Conservation (phyloP, 1,140 invertebrate genomes). For the Diploscapter pachys region DNA sequence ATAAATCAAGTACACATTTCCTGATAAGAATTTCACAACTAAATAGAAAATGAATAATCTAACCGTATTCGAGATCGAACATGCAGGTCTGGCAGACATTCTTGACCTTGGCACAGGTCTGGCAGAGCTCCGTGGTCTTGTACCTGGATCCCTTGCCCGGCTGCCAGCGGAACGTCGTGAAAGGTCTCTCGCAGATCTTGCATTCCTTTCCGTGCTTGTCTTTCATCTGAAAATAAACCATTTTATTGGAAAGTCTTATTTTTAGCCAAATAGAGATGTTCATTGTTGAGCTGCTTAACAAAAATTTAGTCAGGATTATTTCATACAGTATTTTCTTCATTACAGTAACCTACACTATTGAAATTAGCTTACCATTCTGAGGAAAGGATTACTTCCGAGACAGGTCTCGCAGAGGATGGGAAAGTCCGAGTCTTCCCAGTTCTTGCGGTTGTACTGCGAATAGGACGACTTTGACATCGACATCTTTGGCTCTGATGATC, state of each 20-base stretch:
- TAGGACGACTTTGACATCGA: slow-evolving; percentile 91
- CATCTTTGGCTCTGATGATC: slow-evolving; percentile 66
- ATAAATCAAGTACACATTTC: slow-evolving; percentile 14
- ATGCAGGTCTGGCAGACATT: slow-evolving; percentile 99
- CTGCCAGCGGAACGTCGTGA: slow-evolving; percentile 93
- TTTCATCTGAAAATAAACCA: slow-evolving; percentile 73
- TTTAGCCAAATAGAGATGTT: too few relatives aligned
- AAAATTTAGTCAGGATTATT: background rate
- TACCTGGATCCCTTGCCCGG: slow-evolving; percentile 96
- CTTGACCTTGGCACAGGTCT: slow-evolving; percentile 95
- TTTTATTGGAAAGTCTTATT: background rate
- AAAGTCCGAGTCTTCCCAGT: slow-evolving; percentile 98
- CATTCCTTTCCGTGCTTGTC: slow-evolving; percentile 98
- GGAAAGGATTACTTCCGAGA: slow-evolving; percentile 96
- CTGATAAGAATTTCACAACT: background rate
- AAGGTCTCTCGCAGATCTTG: slow-evolving; percentile 95
- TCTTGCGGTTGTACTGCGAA: slow-evolving; percentile 87
- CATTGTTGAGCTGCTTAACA: too few relatives aligned
- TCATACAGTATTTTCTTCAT: background rate
- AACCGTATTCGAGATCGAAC: slow-evolving; percentile 91
- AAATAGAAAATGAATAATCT: background rate
- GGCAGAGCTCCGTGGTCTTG: slow-evolving; percentile 99
- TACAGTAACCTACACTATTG: background rate
- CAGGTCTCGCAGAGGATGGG: slow-evolving; percentile 98
- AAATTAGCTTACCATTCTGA: slow-evolving; percentile 79